Evolutionary conservation across 37 sponge, comb jelly and placozoan species (phyloP).

Genomic region (Oscarella lobularis): DNA sequence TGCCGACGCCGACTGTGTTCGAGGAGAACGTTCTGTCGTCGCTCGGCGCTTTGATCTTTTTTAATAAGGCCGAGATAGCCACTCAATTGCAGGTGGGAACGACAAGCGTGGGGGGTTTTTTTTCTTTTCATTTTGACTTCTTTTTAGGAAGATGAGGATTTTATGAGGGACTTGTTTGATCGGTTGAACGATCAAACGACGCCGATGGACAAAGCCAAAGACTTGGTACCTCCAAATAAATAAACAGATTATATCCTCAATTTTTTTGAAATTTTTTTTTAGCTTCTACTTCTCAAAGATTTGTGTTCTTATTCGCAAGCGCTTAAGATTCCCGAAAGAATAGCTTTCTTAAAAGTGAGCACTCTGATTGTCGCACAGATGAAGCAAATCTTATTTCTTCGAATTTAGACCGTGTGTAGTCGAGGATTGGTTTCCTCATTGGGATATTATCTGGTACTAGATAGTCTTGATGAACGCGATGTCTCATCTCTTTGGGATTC

Average conservation of each 20-base stretch:
- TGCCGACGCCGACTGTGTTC: constrained; percentile 92
- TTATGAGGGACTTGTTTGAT: constrained; percentile 48
- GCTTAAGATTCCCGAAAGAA: not conserved
- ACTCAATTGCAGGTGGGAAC: constrained; percentile 16
- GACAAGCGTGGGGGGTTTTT: not conserved
- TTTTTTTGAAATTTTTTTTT: no score
- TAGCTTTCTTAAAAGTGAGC: not conserved
- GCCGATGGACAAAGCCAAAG: constrained; percentile 21
- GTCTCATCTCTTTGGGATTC: no score
- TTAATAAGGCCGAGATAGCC: constrained; percentile 83
- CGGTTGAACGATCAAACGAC: constrained; percentile 27
- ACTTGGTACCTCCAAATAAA: constrained; percentile 26
- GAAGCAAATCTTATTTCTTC: no score
- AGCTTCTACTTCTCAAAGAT: not conserved
- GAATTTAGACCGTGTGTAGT: not conserved
- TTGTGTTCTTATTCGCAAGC: not conserved
- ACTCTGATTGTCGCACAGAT: no score
- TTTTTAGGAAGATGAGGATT: constrained; percentile 40
- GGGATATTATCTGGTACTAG: not conserved
- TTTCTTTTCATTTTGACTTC: no score
- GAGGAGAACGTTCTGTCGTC: constrained; percentile 91
- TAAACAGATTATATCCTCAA: constrained; percentile 1
- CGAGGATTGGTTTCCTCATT: not conserved
- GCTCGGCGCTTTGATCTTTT: constrained; percentile 60
- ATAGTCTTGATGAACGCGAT: no score